These are phyloP conservation scores for Cantharis lateralis DNA, from an alignment of 2,888 invertebrate genomes.

Conservation along the genomic window DNA sequence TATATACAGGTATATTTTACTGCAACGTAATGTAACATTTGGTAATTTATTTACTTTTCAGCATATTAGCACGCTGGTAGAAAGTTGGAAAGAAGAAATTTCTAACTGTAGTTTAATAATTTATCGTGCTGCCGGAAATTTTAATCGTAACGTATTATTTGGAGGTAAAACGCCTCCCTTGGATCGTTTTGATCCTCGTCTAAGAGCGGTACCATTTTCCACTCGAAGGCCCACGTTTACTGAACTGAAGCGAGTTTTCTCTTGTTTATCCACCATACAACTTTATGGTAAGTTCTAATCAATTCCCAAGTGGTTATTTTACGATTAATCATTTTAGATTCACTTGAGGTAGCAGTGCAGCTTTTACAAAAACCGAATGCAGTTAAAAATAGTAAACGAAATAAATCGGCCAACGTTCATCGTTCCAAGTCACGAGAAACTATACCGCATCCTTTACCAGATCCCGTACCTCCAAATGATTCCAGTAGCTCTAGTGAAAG, in stretches of 20 bases:
- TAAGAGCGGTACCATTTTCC: constrained; percentile 78
- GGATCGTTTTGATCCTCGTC: constrained; percentile 63
- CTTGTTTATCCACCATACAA: constrained; percentile 67
- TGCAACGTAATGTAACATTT: too few relatives aligned
- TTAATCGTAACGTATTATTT: constrained; percentile 74
- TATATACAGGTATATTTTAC: constrained; percentile 64
- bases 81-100: constrained; percentile 69
- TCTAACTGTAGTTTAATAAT: constrained; percentile 72
- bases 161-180: constrained; percentile 73
- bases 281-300: constrained; percentile 64
- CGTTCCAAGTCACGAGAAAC: constrained; percentile 66
- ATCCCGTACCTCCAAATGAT: not conserved
- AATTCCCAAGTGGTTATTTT: not conserved
- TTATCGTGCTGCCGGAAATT: constrained; percentile 75
- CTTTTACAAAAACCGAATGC: constrained; percentile 42
- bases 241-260: constrained; percentile 77
- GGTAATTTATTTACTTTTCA: constrained; percentile 22
- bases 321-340: constrained; percentile 51
- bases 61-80: not conserved
- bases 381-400: constrained; percentile 42
- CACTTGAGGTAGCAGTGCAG: constrained; percentile 55
- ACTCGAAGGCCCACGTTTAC: constrained; percentile 80
- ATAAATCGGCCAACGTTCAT: constrained; percentile 53
- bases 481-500: constrained; percentile 17
- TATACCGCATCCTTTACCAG: constrained; percentile 60